A percentile compares a stretch with the other conserved stretches of the same genome.
phyloP scores from a whole-genome alignment of 2,113 vertebrate genomes.

The Todiramphus saurophagus region DNA sequence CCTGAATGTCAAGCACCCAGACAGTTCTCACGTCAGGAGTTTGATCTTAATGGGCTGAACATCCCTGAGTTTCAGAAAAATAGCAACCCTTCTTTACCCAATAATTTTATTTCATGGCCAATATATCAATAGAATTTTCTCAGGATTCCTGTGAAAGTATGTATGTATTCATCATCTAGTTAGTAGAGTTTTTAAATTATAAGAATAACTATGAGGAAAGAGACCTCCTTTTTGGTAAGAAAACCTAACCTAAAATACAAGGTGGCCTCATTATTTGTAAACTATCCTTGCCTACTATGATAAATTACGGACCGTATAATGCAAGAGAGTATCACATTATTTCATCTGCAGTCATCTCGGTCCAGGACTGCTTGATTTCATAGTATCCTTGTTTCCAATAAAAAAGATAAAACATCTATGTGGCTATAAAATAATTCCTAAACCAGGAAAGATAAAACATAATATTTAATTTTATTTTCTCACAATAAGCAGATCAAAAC shows the following conservation, averaged over 20 bases:
- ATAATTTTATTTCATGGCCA: neutral
- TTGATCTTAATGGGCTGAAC: neutral
- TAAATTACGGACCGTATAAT: neutral
- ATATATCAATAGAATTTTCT: neutral
- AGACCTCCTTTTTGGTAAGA: neutral
- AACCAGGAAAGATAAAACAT: neutral
- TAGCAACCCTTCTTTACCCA: neutral
- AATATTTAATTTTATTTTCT: neutral
- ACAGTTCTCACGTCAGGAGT: neutral
- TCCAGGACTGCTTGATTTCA: neutral
- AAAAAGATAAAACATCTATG: neutral
- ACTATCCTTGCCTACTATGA: neutral
- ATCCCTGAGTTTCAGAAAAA: neutral
- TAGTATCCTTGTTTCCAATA: neutral
- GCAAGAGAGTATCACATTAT: neutral
- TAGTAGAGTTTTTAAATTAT: neutral
- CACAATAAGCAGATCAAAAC: neutral
- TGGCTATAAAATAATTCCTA: neutral
- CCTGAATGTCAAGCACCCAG: neutral
- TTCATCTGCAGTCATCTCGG: neutral
- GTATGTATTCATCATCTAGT: neutral
- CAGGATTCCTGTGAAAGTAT: neutral
- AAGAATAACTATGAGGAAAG: neutral
- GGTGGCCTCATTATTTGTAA: neutral
- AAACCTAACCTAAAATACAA: neutral